A percentile compares a stretch with the other conserved stretches of the same genome.
These are phyloP conservation scores for Cynocephalus volans DNA, from an alignment of 2,113 vertebrate genomes.

Conservation along the genomic window DNA sequence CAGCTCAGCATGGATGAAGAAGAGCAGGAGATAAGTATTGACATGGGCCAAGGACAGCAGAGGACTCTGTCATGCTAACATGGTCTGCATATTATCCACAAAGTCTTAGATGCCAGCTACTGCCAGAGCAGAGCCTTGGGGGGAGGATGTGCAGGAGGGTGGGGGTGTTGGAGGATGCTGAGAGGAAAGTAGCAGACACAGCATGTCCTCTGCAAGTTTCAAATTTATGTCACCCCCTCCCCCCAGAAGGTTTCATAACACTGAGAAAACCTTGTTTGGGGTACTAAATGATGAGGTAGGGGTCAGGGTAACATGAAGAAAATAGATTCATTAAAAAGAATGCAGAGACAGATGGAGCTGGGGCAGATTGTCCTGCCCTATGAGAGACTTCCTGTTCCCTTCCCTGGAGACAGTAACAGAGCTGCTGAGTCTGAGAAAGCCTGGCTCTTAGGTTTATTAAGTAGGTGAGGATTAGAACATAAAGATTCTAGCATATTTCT, in stretches of 20 bases:
- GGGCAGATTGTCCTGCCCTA: too few species aligned
- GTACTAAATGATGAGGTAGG: not conserved
- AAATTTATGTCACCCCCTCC: not conserved
- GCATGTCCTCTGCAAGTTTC: not conserved
- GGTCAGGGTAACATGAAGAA: not conserved
- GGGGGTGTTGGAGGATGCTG: too few species aligned
- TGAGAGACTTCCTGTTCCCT: not conserved
- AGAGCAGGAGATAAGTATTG: not conserved
- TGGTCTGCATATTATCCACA: not conserved
- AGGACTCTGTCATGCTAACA: not conserved
- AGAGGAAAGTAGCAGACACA: too few species aligned
- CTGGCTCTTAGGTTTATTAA: not conserved
- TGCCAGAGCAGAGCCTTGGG: too few species aligned
- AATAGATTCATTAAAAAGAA: not conserved
- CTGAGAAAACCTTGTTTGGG: not conserved
- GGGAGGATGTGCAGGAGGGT: not conserved
- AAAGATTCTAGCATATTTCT: not conserved
- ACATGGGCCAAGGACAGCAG: not conserved
- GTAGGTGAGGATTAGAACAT: too few species aligned
- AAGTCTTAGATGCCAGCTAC: too few species aligned
- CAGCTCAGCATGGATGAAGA: too few species aligned
- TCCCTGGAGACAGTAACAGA: not conserved
- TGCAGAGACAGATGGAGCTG: not conserved
- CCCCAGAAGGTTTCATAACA: not conserved
- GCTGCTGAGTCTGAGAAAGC: not conserved